These are phyloP conservation scores for Takifugu bimaculatus DNA, from an alignment of 2,113 vertebrate species.

Conservation along the genomic window DNA sequence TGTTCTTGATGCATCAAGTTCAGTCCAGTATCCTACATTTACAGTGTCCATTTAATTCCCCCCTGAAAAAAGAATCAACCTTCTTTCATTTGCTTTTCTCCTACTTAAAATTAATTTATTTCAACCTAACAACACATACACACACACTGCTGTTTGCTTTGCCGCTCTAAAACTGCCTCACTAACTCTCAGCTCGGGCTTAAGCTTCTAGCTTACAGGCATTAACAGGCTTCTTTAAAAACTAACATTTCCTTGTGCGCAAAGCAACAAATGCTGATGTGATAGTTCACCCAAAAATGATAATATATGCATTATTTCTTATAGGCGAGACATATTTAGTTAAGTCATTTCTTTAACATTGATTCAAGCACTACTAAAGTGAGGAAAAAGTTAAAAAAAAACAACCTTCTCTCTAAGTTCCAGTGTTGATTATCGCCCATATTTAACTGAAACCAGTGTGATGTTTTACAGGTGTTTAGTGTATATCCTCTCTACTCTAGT, in stretches of 20 bases:
- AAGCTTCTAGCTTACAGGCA: slow-evolving; percentile 8
- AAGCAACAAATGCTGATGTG: background rate
- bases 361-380: too few species aligned
- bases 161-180: slow-evolving; percentile 3
- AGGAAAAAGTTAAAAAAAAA: too few species aligned
- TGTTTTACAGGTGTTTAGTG: too few species aligned
- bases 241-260: background rate
- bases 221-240: background rate
- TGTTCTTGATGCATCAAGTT: background rate
- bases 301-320: too few species aligned
- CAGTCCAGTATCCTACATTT: background rate
- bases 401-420: too few species aligned
- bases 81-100: background rate
- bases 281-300: too few species aligned
- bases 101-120: background rate
- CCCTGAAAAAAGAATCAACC: background rate
- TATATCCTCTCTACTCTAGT: too few species aligned
- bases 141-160: background rate
- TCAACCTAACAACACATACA: background rate
- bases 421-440: too few species aligned
- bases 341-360: too few species aligned
- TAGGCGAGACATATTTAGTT: background rate
- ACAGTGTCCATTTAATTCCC: background rate
- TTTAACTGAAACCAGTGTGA: too few species aligned
- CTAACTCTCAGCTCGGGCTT: too few species aligned